Conservation (phyloP, 1,140 invertebrate genomes). For the Potamilus streckersoni region DNA sequence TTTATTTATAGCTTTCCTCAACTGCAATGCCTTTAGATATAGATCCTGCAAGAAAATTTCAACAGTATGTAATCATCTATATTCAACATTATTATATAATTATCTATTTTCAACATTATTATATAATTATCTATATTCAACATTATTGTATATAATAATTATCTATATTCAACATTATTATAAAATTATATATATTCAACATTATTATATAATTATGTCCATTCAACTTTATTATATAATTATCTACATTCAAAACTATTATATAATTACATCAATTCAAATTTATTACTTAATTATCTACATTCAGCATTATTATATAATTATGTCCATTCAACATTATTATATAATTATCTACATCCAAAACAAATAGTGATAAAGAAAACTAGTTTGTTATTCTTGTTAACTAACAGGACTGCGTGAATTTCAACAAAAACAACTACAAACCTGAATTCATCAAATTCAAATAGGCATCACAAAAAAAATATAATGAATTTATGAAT, state of each 20-base stretch:
- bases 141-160: background rate
- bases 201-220: background rate
- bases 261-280: background rate
- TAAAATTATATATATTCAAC: background rate
- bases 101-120: background rate
- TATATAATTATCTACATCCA: background rate
- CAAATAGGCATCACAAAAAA: background rate
- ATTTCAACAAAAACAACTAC: no score
- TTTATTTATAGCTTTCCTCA: slow-evolving; percentile 78
- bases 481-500: background rate
- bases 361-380: background rate
- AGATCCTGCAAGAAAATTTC: slow-evolving; percentile 60
- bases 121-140: background rate
- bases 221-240: no score
- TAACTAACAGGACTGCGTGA: background rate
- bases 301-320: background rate
- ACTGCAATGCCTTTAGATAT: slow-evolving; percentile 77
- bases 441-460: no score
- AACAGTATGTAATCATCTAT: background rate
- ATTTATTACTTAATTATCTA: background rate
- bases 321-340: background rate
- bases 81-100: background rate
- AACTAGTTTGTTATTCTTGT: background rate
- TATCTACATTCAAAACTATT: slow-evolving; percentile 2
- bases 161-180: no score